phyloP scores from a whole-genome alignment of 2,797 vertebrate genomes.

The Ptychadena robeensis region DNA sequence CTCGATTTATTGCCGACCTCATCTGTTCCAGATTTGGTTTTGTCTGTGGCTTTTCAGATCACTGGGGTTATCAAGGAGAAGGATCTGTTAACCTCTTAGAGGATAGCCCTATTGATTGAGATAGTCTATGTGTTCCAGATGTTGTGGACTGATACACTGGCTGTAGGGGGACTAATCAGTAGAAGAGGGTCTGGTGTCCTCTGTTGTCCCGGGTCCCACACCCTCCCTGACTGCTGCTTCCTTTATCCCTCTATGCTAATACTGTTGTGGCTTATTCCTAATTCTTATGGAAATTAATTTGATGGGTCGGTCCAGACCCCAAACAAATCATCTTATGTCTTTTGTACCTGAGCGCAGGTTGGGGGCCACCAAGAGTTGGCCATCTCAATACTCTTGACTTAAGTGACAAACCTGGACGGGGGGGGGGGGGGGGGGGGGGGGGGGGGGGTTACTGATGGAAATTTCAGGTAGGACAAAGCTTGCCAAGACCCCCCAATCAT shows the following conservation, averaged over 20 bases:
- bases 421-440: too few relatives aligned
- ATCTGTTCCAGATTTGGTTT: neutral
- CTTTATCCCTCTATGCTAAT: slow-evolving; percentile 55
- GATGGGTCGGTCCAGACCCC: neutral
- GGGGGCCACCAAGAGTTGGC: neutral
- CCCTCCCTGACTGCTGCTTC: slow-evolving; percentile 14
- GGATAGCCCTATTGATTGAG: neutral
- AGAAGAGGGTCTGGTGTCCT: slow-evolving; percentile 1
- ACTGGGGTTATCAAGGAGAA: slow-evolving; percentile 4
- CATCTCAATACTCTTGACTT: slow-evolving; percentile 7
- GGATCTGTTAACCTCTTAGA: slow-evolving; percentile 24
- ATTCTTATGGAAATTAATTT: slow-evolving; percentile 50
- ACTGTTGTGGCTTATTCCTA: slow-evolving; percentile 24
- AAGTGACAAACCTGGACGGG: neutral
- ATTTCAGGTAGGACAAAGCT: neutral
- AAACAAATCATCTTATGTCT: slow-evolving; percentile 33
- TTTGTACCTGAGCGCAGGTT: slow-evolving; percentile 2
- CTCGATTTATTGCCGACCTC: slow-evolving; percentile 1
- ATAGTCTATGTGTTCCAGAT: slow-evolving; percentile 40
- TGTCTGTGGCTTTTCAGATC: neutral
- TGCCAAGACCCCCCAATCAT: neutral
- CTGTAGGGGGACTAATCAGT: slow-evolving; percentile 2
- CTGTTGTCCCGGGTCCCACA: slow-evolving; percentile 25
- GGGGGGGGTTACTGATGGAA: neutral
- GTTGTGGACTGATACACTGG: slow-evolving; percentile 25